Conservation (phyloP, 2,113 vertebrate species). For the Atlantisia rogersi region DNA sequence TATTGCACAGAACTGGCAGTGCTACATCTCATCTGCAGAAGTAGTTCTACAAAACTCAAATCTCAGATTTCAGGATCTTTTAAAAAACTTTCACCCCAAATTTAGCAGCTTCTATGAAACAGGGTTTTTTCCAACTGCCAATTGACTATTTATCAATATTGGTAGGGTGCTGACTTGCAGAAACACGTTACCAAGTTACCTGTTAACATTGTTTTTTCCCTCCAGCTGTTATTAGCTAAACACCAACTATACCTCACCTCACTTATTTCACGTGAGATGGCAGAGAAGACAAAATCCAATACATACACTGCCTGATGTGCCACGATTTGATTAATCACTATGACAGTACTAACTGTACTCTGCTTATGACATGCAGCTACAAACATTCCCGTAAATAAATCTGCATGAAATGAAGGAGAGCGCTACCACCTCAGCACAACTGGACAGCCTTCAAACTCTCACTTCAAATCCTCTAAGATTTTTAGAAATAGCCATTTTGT, state of each 20-base stretch:
- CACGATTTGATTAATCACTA: background rate
- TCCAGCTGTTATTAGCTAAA: background rate
- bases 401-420: background rate
- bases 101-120: background rate
- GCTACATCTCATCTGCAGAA: background rate
- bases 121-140: background rate
- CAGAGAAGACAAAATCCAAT: background rate
- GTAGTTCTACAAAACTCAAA: background rate
- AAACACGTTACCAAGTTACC: background rate
- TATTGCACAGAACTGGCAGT: background rate
- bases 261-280: background rate
- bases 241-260: background rate
- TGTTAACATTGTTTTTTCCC: background rate
- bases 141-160: background rate
- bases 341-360: background rate
- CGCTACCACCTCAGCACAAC: background rate
- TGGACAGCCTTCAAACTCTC: background rate
- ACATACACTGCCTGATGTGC: background rate
- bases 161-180: background rate
- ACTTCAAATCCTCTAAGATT: background rate
- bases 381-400: background rate
- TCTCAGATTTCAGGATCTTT: background rate
- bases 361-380: background rate
- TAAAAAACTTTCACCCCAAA: background rate
- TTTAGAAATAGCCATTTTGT: background rate